Percentiles rank a stretch among this genome's conserved stretches.
Conservation (phyloP, 30 jellyfish, hydroid and myxozoan genomes). For the Hydra vulgaris region DNA sequence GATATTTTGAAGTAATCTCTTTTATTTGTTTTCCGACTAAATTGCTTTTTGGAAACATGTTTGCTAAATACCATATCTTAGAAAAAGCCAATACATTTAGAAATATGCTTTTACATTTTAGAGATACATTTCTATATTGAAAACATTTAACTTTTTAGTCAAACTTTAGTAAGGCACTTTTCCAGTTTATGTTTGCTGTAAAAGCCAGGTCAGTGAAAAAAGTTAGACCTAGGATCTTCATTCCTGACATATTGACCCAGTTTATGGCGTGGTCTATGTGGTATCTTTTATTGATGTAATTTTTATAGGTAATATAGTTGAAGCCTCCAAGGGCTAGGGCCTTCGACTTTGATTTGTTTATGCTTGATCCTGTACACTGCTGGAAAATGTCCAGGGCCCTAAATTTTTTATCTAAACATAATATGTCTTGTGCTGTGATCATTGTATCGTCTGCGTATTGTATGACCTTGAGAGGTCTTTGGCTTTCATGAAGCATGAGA, state of each 20-base stretch:
- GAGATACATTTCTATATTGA: neutral
- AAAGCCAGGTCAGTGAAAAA: neutral
- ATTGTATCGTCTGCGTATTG: neutral
- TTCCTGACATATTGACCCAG: neutral
- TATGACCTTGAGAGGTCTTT: neutral
- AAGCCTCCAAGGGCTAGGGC: no score
- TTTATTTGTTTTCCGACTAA: neutral
- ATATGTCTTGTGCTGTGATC: neutral
- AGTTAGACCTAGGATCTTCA: neutral
- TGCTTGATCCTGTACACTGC: neutral
- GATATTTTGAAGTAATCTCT: neutral
- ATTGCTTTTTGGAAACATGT: neutral
- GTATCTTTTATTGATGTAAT: neutral
- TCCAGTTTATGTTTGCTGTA: neutral
- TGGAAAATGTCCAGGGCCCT: neutral
- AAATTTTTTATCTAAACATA: neutral
- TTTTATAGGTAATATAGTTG: no score
- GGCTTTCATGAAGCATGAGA: neutral
- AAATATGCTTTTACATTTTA: neutral
- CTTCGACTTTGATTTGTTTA: no score
- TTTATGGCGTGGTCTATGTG: neutral
- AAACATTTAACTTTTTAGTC: no score
- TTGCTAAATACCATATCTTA: neutral
- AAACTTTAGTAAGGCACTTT: neutral
- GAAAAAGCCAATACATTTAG: neutral